phyloP scores from a whole-genome alignment of 2,888 invertebrate genomes.

The Heliothis peltigera region DNA sequence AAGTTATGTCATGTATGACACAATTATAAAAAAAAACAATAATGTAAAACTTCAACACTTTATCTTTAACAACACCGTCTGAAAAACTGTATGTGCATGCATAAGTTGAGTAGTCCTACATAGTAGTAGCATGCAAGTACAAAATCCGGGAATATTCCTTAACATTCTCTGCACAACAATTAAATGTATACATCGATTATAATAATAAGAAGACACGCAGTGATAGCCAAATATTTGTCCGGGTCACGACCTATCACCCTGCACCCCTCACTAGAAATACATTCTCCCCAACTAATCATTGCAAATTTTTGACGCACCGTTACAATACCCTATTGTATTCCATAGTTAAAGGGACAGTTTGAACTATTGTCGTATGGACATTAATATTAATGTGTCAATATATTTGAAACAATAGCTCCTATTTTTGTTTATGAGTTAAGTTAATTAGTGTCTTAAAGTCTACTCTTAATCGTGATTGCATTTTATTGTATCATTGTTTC shows the following conservation, averaged over 20 bases:
- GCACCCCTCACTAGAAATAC: constrained; percentile 75
- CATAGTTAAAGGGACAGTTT: constrained; percentile 46
- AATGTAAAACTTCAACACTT: too few species aligned
- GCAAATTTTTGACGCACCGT: constrained; percentile 77
- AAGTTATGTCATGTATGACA: too few species aligned
- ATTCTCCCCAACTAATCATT: constrained; percentile 80
- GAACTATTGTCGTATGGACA: constrained; percentile 26
- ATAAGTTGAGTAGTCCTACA: background rate
- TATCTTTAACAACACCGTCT: too few species aligned
- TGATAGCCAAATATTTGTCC: constrained; percentile 77
- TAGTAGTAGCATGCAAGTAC: background rate
- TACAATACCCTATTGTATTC: constrained; percentile 64
- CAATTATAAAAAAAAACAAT: too few species aligned
- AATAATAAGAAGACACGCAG: constrained; percentile 62
- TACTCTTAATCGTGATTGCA: background rate
- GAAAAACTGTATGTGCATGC: too few species aligned
- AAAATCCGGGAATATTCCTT: constrained; percentile 11
- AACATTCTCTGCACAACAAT: constrained; percentile 30
- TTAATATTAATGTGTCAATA: constrained; percentile 42
- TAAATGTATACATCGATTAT: constrained; percentile 49
- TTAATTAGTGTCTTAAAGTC: background rate
- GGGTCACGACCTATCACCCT: constrained; percentile 78
- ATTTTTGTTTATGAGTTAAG: constrained; percentile 24
- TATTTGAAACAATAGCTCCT: constrained; percentile 46
- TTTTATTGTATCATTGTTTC: background rate